Base-by-base conservation (phyloP, 2,888 invertebrate species). In the Lepetodrilus schrolli region DNA sequence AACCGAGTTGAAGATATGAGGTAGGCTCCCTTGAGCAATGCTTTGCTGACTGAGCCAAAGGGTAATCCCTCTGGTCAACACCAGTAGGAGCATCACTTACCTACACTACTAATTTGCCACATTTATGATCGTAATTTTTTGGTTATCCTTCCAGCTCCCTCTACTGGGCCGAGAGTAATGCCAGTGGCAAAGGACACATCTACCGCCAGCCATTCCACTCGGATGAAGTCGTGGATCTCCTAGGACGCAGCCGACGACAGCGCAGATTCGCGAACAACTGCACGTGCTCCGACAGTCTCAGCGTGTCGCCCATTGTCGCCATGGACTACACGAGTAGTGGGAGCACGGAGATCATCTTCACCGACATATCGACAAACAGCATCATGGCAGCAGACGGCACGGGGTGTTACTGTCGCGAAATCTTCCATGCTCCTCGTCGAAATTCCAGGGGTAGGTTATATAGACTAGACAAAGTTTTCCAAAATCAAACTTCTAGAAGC, bases 261-360 rank as follows among this genome's bases (percentile, higher is more conserved):
- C 36, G 34, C 10, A 65, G 30, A 21, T 50, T 17, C 13, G 43
- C 65, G 34, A 48, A 7, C 58, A 73, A 37, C 36, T 95, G 95
- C 83, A 93, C 94, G 0, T 76, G 78, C 66, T n/a, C 70, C 0
- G 34, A 73, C 0, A 92, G 93, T 78, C 93, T 93, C 17, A 92
- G 93, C 79, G 92, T 95, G 2, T 93, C 93, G 5, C 92, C 92
- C 75, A 91, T 93, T 0, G 93, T 95, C 84, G 92, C 94, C 0
- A 91, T 95, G 10, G 95, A 95, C 85, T 93, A 94, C 88, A 93
- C 94, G 0, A 92, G 92, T 74, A 81, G 82, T 26, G 82, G 82
- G 2, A 65, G 78, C 8, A 85, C 82, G 26, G 83, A 84, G 66
- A 77, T 86, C 2, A 69, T 86, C 26, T 81, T 84, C 73, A 81